Base-by-base conservation (phyloP, 2,113 vertebrate species). In the Scomber colias region DNA sequence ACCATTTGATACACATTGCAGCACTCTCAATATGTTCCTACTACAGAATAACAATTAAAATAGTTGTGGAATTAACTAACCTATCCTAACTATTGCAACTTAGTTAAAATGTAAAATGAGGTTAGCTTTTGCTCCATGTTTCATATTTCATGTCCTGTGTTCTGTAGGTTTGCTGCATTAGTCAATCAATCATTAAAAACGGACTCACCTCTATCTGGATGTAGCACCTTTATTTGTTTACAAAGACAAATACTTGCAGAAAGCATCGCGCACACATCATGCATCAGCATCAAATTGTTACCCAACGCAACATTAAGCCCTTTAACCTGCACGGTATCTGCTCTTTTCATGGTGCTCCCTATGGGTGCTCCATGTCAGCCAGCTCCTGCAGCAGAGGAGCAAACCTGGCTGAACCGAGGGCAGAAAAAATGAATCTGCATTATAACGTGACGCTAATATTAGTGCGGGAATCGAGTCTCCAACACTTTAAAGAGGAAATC, bases 201-300 rank as follows among this genome's bases (percentile, higher is more conserved):
- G 27, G 31, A 84, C 81, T 88, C 35, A 89, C 87, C 79, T 83
- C 75, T 3, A 46, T 66, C 17, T 77, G 40, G 27, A 65, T 80
- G 12, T 0, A 69, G 35, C 2, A 11, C 0, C 48, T 66, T 31
- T 30, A 40, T 44, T 75, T 9, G 2, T 48, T 48, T 40, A 53
- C 2, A 16, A 27, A 19, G 5, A 16, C 3, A 69, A 3, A 62
- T 5, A 8, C n/a, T 21, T 67, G 59, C 40, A 30, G 12, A 49
- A 27, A 2, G 24, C 4, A 55, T n/a, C 4, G 21, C 4, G 45
- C 35, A 27, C 27, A 45, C 54, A 59, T 40, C 14, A 53, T 64
- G 40, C 57, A 77, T 30, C 44, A 57, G 11, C 15, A 40, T 7
- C 35, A 40, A 40, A 40, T 45, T 61, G 40, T 44, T 51, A 72